Conservation (phyloP, 2,888 invertebrate genomes). For the Nymphalis c-album region DNA sequence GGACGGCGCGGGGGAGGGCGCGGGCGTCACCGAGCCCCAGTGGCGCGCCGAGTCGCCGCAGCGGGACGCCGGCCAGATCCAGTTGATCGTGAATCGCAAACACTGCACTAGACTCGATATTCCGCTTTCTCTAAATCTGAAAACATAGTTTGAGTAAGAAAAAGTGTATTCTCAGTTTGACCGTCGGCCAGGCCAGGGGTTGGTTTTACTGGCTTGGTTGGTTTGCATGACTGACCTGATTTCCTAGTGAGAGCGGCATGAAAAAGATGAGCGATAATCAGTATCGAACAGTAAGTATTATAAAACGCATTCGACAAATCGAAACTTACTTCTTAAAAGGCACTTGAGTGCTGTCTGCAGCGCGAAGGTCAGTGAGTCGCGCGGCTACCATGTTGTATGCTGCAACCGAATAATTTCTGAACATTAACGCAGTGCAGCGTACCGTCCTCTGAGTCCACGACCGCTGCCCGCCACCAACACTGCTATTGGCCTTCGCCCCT, state of each 20-base stretch:
- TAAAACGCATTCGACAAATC: slow-evolving; percentile 18
- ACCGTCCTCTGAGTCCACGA: slow-evolving; percentile 38
- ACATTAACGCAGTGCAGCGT: slow-evolving; percentile 73
- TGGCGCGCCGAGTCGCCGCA: slow-evolving; percentile 73
- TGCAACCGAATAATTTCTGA: slow-evolving; percentile 89
- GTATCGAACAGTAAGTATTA: slow-evolving; percentile 11
- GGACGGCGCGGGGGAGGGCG: slow-evolving; percentile 44
- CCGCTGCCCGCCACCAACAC: slow-evolving; percentile 49
- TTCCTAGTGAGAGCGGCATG: slow-evolving; percentile 61
- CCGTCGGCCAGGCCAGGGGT: background rate
- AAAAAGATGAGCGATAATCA: slow-evolving; percentile 31
- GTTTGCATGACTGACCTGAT: slow-evolving; percentile 60
- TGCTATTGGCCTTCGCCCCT: slow-evolving; percentile 48
- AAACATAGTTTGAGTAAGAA: slow-evolving; percentile 7
- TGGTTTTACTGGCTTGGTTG: background rate
- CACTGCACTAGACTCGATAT: slow-evolving; percentile 93
- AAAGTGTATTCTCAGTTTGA: background rate
- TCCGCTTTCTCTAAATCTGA: slow-evolving; percentile 96
- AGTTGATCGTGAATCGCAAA: slow-evolving; percentile 82
- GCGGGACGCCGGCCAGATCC: slow-evolving; percentile 89
- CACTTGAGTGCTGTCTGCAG: slow-evolving; percentile 97
- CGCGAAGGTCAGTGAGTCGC: slow-evolving; percentile 96
- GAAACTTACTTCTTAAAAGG: slow-evolving; percentile 97
- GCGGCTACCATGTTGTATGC: slow-evolving; percentile 99
- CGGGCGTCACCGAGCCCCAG: slow-evolving; percentile 46